phyloP scores from a whole-genome alignment of 2,797 vertebrate genomes.

The Micromesistius poutassou region DNA sequence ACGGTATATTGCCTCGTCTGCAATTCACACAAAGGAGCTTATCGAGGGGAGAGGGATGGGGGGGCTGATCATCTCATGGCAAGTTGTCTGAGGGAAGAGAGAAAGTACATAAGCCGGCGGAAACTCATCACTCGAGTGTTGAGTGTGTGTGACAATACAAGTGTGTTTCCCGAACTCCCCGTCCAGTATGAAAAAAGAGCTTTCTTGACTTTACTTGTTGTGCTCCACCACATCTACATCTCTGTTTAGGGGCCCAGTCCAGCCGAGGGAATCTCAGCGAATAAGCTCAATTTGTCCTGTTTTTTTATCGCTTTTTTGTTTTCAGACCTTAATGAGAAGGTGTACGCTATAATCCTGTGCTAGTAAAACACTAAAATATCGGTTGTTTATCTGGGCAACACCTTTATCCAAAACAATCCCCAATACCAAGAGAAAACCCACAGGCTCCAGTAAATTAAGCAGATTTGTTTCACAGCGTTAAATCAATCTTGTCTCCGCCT shows the following conservation, averaged over 20 bases:
- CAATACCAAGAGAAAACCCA: background rate
- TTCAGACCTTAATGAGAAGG: background rate
- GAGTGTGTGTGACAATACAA: background rate
- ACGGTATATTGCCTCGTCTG: background rate
- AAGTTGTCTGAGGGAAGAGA: background rate
- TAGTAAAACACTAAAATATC: background rate
- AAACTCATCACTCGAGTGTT: background rate
- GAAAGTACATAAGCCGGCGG: background rate
- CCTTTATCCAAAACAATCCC: background rate
- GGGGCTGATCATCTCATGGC: background rate
- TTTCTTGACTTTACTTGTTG: background rate
- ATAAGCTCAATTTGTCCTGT: background rate
- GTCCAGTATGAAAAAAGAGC: background rate
- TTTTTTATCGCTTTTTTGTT: background rate
- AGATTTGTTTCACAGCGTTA: constrained; percentile 44
- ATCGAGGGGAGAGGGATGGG: background rate
- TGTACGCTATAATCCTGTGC: background rate
- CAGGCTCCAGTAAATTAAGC: constrained; percentile 45
- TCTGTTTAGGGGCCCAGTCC: background rate
- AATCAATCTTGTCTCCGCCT: constrained; percentile 40
- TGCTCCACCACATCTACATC: background rate
- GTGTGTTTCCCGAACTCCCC: background rate
- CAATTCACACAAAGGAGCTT: background rate
- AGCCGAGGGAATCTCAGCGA: too few species aligned
- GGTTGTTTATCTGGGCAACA: background rate